A percentile compares a stretch with the other conserved stretches of the same genome.
Conservation (phyloP, 2,797 vertebrate species). For the Coregonus sp. region DNA sequence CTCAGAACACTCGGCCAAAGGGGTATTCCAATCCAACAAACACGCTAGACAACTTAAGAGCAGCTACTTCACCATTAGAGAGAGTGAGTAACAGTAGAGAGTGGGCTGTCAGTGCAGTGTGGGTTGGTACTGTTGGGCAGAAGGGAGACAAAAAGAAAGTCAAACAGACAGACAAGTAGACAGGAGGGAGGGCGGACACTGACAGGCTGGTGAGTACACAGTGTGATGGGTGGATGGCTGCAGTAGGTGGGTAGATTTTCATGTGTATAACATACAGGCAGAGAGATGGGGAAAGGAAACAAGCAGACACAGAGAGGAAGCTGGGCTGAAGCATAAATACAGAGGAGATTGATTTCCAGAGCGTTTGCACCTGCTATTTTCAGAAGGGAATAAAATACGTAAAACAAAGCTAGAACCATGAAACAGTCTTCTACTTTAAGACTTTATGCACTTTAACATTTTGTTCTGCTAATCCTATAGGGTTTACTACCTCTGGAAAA, state of each 20-base stretch:
- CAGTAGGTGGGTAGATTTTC: neutral
- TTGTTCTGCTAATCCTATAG: neutral
- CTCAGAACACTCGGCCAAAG: neutral
- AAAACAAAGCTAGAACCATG: neutral
- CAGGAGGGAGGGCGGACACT: neutral
- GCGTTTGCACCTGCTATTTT: neutral
- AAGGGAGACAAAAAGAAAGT: neutral
- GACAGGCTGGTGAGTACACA: neutral
- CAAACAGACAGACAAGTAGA: neutral
- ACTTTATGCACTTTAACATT: neutral
- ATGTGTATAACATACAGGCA: neutral
- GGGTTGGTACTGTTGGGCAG: neutral
- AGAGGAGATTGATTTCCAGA: neutral
- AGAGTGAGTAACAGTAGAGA: neutral
- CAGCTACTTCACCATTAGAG: neutral
- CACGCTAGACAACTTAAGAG: neutral
- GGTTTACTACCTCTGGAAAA: neutral
- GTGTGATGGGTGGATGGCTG: neutral
- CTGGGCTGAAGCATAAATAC: no score
- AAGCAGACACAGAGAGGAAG: neutral
- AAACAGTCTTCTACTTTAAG: neutral
- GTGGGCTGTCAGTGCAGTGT: constrained; percentile 1
- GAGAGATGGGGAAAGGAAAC: neutral
- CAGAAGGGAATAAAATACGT: neutral
- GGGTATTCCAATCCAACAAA: neutral